Conservation (phyloP, 1,140 invertebrate genomes). For the Neodiprion pinetum region DNA sequence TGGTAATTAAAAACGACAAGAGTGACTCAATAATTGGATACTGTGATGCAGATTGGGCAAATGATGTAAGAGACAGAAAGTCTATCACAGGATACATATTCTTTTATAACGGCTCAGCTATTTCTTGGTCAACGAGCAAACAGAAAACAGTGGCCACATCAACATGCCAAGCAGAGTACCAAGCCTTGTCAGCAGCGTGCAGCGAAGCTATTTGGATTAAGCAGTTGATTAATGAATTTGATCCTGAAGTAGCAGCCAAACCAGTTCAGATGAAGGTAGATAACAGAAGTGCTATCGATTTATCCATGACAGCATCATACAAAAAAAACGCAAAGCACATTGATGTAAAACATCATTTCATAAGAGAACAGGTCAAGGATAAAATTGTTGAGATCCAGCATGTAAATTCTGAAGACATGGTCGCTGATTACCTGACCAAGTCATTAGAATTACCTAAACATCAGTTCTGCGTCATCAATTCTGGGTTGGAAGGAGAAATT, state of each 20-base stretch:
- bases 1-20: neutral
- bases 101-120: neutral
- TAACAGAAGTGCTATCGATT: too few species aligned
- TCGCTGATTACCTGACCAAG: constrained; percentile 28
- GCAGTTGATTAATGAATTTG: too few species aligned
- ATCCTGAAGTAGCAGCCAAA: too few species aligned
- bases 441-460: constrained; percentile 19
- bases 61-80: neutral
- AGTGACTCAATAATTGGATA: neutral
- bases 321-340: constrained; percentile 26
- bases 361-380: constrained; percentile 23
- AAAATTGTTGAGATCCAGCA: constrained; percentile 23
- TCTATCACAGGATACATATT: constrained; percentile 28
- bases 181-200: constrained; percentile 31
- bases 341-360: constrained; percentile 29
- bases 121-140: constrained; percentile 7
- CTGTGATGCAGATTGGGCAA: neutral
- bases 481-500: neutral
- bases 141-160: constrained; percentile 28
- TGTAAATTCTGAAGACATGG: constrained; percentile 23
- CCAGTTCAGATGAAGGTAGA: too few species aligned
- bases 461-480: constrained; percentile 7
- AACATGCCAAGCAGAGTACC: constrained; percentile 48
- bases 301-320: too few species aligned
- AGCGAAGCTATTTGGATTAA: constrained; percentile 9